Evolutionary conservation across 2,888 invertebrate species (phyloP).

Genomic region (Micropterix aruncella): DNA sequence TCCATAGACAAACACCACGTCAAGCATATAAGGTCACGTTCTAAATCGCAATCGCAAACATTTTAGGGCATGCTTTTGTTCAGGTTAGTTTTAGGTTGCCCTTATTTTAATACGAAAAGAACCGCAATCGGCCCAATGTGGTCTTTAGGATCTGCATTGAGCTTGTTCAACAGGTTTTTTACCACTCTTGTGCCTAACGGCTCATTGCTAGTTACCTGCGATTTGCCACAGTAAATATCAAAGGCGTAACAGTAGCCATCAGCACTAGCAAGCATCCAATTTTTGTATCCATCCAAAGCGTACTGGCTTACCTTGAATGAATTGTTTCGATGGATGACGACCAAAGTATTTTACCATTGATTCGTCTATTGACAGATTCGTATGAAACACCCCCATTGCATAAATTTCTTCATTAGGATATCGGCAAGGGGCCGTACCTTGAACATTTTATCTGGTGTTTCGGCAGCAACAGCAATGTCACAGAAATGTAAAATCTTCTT

Average conservation of each 20-base stretch:
- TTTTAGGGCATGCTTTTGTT: no score
- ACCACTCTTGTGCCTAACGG: no score
- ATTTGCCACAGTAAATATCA: background rate
- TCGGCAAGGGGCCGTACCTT: background rate
- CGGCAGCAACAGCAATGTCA: background rate
- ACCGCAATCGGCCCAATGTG: no score
- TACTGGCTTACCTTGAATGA: background rate
- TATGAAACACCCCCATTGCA: background rate
- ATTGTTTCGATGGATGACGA: background rate
- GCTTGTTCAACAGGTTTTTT: no score
- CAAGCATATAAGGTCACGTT: no score
- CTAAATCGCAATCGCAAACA: no score
- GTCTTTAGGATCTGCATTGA: no score
- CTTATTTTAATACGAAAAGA: no score
- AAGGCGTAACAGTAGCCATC: background rate
- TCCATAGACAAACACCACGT: no score
- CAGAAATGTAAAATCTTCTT: background rate
- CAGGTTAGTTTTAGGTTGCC: no score
- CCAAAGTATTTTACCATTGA: background rate
- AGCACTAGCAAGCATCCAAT: background rate
- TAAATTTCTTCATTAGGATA: background rate
- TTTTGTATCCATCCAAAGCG: background rate
- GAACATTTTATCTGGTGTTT: no score
- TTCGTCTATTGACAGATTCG: background rate
- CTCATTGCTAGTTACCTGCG: no score